phyloP scores from a whole-genome alignment of 2,888 invertebrate genomes.

The Auanema freiburgensis region DNA sequence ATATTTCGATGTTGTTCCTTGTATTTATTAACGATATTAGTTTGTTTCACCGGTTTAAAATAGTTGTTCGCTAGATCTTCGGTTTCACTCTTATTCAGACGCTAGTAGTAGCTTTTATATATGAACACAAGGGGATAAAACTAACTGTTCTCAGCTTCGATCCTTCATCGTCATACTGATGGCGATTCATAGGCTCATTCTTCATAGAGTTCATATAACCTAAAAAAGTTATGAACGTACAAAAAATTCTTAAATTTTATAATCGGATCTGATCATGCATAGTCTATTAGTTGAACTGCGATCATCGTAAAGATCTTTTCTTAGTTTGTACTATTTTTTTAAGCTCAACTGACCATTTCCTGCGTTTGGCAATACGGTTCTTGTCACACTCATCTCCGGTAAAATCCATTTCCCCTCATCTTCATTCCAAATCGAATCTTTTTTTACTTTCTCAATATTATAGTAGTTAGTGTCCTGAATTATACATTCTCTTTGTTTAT shows the following conservation, averaged over 20 bases:
- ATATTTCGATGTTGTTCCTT: conserved; percentile 61
- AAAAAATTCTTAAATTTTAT: too few relatives aligned
- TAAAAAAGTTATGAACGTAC: too few relatives aligned
- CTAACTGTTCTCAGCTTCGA: conserved; percentile 37
- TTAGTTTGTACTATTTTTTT: not conserved
- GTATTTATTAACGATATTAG: conserved; percentile 71
- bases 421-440: conserved; percentile 77
- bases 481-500: not conserved
- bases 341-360: conserved; percentile 37
- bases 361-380: conserved; percentile 75
- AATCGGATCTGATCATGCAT: too few relatives aligned
- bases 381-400: conserved; percentile 73
- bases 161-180: conserved; percentile 51
- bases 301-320: not conserved
- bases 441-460: conserved; percentile 75
- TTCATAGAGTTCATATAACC: not conserved
- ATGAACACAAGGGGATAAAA: conserved; percentile 3
- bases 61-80: conserved; percentile 76
- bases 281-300: not conserved
- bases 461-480: conserved; percentile 60
- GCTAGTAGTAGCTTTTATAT: conserved; percentile 17
- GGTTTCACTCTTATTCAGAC: conserved; percentile 69
- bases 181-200: not conserved
- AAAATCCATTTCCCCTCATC: conserved; percentile 71
- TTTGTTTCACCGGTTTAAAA: conserved; percentile 75